Evolutionary conservation across 2,888 invertebrate genomes (phyloP), one percentile per base, ranked within the genome.

Genomic region (Dicranocentrus wangi): DNA sequence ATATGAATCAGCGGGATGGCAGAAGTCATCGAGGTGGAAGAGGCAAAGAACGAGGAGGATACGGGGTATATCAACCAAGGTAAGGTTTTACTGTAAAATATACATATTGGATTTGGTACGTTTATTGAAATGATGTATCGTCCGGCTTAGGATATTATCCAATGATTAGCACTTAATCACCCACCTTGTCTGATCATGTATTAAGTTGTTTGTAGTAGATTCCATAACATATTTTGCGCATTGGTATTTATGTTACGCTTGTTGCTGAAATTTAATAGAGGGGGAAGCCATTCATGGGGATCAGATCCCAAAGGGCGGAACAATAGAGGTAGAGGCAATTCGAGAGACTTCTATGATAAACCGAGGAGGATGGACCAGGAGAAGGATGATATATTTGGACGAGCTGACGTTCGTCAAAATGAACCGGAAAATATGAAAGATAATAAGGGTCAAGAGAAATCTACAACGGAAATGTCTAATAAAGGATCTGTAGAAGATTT

Each of bases 31-130:
- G 75, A 2, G 71, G 66, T 19, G 61, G 51, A 10, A 53, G 82
- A 17, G 77, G 78, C 5, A 61, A 82, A 25, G 83, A 84, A n/a
- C 55, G 84, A 61, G 77, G 79, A 13, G 84, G 83, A 10, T 83
- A 80, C 63, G 84, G 82, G 19, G 83, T 84, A 2, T 85, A 85
- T 61, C 84, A 83, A 32, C 81, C 82, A 7, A 51, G 78, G 70
- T 79, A 28, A n/a, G n/a, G n/a, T n/a, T n/a, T n/a, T n/a, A n/a
- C n/a, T n/a, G n/a, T n/a, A n/a, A n/a, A n/a, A n/a, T n/a, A n/a
- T n/a, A n/a, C n/a, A n/a, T n/a, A n/a, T n/a, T n/a, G n/a, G n/a
- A n/a, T n/a, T n/a, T n/a, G n/a, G n/a, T n/a, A n/a, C n/a, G n/a
- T n/a, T n/a, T n/a, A 7, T 53, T 55, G 23, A 73, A 53, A 75